A percentile compares a stretch with the other conserved stretches of the same genome.
Conservation (phyloP, 2,113 vertebrate genomes). For the Phalacrocorax carbo region DNA sequence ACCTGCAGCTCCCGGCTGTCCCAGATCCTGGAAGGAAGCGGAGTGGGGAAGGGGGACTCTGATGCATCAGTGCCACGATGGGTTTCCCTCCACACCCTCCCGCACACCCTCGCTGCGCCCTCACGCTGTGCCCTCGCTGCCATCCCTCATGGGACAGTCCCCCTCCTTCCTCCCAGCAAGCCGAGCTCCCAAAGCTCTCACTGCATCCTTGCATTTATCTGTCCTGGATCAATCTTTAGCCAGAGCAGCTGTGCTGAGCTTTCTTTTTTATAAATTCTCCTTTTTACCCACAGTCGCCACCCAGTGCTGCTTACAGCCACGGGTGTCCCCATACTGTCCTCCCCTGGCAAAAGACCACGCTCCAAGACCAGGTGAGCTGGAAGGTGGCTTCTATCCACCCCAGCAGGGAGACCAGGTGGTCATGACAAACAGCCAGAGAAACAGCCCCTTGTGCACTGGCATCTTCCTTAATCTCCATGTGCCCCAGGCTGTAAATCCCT, state of each 20-base stretch:
- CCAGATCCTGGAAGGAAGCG: conserved; percentile 82
- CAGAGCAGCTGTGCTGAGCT: not conserved
- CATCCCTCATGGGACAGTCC: not conserved
- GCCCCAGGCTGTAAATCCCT: not conserved
- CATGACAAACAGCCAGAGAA: not conserved
- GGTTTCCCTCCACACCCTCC: not conserved
- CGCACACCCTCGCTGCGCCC: fast-evolving
- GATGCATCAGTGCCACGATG: fast-evolving
- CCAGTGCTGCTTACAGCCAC: not conserved
- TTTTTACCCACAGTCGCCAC: fast-evolving
- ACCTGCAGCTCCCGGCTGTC: conserved; percentile 89
- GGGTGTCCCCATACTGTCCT: not conserved
- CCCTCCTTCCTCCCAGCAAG: not conserved
- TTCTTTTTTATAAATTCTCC: not conserved
- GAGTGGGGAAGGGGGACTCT: not conserved
- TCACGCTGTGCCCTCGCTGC: not conserved
- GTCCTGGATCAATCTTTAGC: not conserved
- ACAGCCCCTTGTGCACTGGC: not conserved
- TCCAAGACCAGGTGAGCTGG: not conserved
- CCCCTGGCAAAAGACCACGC: not conserved
- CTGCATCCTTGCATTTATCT: not conserved
- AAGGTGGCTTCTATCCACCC: not conserved
- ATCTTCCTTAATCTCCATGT: fast-evolving
- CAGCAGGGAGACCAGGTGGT: not conserved
- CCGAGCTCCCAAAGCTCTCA: not conserved